Percentiles rank a stretch among this genome's conserved stretches.
Evolutionary conservation across 2,113 vertebrate species (phyloP).

Genomic region (Probosciger aterrimus): DNA sequence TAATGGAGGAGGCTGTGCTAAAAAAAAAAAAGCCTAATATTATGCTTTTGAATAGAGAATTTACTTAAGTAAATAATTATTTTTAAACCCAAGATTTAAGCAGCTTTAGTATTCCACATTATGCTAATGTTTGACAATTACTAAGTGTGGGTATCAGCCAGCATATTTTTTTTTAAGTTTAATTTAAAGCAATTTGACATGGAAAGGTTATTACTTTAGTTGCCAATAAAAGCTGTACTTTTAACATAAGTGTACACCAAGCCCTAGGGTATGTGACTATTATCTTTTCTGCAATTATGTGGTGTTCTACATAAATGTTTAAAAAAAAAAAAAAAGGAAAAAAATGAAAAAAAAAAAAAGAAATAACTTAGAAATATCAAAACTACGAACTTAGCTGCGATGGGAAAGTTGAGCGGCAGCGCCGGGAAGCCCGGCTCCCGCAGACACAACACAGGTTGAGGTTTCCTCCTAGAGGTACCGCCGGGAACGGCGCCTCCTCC

Average conservation of each 20-base stretch:
- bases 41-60: slow-evolving; percentile 72
- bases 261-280: slow-evolving; percentile 85
- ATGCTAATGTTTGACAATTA: slow-evolving; percentile 84
- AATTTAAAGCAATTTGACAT: slow-evolving; percentile 87
- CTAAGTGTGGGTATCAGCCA: slow-evolving; percentile 80
- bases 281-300: slow-evolving; percentile 86
- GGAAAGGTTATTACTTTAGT: slow-evolving; percentile 84
- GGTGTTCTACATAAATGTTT: slow-evolving; percentile 84
- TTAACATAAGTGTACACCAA: slow-evolving; percentile 86
- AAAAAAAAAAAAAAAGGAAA: slow-evolving; percentile 64
- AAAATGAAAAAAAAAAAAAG: not conserved
- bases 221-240: slow-evolving; percentile 87
- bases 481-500: slow-evolving; percentile 63
- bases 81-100: slow-evolving; percentile 79
- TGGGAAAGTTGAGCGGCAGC: slow-evolving; percentile 64
- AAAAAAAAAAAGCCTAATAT: slow-evolving; percentile 55
- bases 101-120: slow-evolving; percentile 75
- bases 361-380: slow-evolving; percentile 73
- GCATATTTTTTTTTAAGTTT: slow-evolving; percentile 77
- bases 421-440: slow-evolving; percentile 39
- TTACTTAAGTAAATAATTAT: slow-evolving; percentile 84
- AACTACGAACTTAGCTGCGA: slow-evolving; percentile 75
- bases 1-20: slow-evolving; percentile 13
- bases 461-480: slow-evolving; percentile 81
- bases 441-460: slow-evolving; percentile 73